Conservation (phyloP, 2,888 invertebrate genomes). For the Spisula subtruncata region DNA sequence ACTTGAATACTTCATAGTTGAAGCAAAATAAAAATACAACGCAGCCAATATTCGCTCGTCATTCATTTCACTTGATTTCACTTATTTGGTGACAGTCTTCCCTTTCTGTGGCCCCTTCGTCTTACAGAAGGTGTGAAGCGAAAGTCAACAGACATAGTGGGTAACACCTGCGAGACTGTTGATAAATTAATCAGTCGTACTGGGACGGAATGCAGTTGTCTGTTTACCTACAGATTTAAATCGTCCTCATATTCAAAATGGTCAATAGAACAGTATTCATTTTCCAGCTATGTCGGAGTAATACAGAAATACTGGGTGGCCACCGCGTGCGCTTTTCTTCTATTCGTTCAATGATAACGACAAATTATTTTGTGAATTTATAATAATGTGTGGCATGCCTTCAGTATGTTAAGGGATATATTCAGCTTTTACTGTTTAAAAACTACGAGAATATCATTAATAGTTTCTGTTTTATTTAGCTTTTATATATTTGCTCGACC, state of each 20-base stretch:
- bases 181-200: slow-evolving; percentile 66
- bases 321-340: background rate
- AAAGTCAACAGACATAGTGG: slow-evolving; percentile 58
- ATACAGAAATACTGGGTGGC: slow-evolving; percentile 37
- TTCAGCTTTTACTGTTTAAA: background rate
- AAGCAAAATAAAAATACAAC: no score
- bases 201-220: slow-evolving; percentile 52
- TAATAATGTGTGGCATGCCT: background rate
- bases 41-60: background rate
- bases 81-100: background rate
- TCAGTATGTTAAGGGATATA: background rate
- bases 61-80: slow-evolving; percentile 5
- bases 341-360: background rate
- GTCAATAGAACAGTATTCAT: slow-evolving; percentile 46
- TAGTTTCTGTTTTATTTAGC: no score
- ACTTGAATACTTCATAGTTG: no score
- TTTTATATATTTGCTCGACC: no score
- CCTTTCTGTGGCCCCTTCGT: slow-evolving; percentile 29
- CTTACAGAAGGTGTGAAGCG: slow-evolving; percentile 53
- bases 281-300: background rate
- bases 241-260: slow-evolving; percentile 26
- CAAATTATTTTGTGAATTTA: background rate
- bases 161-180: slow-evolving; percentile 55
- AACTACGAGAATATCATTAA: background rate
- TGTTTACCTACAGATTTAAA: slow-evolving; percentile 54